Evolutionary conservation across 1,140 invertebrate genomes (phyloP).

Genomic region (Idris sp.): DNA sequence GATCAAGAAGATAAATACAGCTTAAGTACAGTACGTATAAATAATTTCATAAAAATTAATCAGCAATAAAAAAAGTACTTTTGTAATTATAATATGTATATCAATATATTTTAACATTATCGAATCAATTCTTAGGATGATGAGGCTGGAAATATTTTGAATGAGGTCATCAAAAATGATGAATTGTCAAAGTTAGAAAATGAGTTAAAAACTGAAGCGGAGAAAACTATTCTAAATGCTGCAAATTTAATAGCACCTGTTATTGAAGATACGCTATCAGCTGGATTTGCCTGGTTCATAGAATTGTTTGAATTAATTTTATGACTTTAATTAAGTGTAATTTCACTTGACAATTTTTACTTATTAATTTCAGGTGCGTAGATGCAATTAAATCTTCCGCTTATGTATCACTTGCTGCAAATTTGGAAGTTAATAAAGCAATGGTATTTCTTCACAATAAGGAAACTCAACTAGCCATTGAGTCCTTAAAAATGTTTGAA

Average conservation of each 20-base stretch:
- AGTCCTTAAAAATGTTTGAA: slow-evolving; percentile 93
- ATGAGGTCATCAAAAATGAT: slow-evolving; percentile 89
- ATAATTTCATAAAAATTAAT: too few species aligned
- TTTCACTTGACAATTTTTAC: neutral
- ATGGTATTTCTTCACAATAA: slow-evolving; percentile 92
- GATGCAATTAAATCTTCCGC: slow-evolving; percentile 88
- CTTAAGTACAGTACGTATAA: slow-evolving; percentile 73
- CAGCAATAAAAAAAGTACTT: too few species aligned
- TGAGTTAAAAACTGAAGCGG: slow-evolving; percentile 86
- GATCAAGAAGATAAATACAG: slow-evolving; percentile 90
- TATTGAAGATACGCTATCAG: slow-evolving; percentile 88
- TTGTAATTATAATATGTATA: too few species aligned
- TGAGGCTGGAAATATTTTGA: slow-evolving; percentile 84
- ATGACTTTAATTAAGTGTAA: neutral
- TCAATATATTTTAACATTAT: too few species aligned
- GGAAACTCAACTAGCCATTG: slow-evolving; percentile 89
- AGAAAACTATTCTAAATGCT: slow-evolving; percentile 91
- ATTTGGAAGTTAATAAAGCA: slow-evolving; percentile 96
- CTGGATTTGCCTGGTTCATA: slow-evolving; percentile 80
- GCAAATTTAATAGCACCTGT: slow-evolving; percentile 95
- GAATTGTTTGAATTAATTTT: slow-evolving; percentile 17
- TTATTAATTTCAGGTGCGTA: slow-evolving; percentile 81
- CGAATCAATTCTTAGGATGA: too few species aligned
- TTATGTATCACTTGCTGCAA: slow-evolving; percentile 88
- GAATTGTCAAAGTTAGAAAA: slow-evolving; percentile 87